Base-by-base conservation (phyloP, 2,113 vertebrate genomes). In the Phaethornis superciliosus region DNA sequence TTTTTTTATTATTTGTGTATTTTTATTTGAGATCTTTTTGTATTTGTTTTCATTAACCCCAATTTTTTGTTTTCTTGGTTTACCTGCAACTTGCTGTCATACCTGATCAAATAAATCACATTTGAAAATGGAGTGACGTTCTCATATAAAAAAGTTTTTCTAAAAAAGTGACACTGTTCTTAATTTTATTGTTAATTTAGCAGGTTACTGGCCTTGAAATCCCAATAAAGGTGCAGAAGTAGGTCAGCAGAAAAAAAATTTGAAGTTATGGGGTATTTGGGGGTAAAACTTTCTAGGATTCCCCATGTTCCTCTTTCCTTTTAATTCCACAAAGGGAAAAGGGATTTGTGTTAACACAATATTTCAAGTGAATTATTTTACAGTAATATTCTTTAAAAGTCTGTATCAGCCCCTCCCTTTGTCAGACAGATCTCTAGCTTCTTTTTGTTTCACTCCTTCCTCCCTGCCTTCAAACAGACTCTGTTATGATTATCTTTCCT, bases 201-300 rank as follows among this genome's bases (percentile, higher is more conserved):
- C 62, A 86, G 18, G 28, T 77, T 92, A 40, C 54, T 67, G 40
- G 40, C 63, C 30, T 84, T 72, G 33, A 88, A 92, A 84, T 81
- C 47, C 17, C 75, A 62, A 60, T 51, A 8, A 88, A 35, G 10
- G 11, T 52, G 3, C 81, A 76, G 44, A 58, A 87, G 64, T 42
- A 60, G 77, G 64, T 88, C 35, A 87, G 22, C 58, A 89, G 67
- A 81, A 86, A 88, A 54, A 21, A 83, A 35, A 77, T 93, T 3
- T 91, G 24, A 55, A 82, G 9, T 82, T 81, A 37, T 2, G 3
- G 35, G n/a, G 6, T 88, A 55, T 80, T 55, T 46, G n/a, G 35
- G 86, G 10, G 9, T 58, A 82, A 81, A 91, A 85, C 52, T 89
- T 69, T 9, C 33, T 62, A 49, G 55, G 46, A 33, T 65, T 89